phyloP scores from a whole-genome alignment of 2,888 invertebrate genomes.

The Spatulosminthurus flaviceps region DNA sequence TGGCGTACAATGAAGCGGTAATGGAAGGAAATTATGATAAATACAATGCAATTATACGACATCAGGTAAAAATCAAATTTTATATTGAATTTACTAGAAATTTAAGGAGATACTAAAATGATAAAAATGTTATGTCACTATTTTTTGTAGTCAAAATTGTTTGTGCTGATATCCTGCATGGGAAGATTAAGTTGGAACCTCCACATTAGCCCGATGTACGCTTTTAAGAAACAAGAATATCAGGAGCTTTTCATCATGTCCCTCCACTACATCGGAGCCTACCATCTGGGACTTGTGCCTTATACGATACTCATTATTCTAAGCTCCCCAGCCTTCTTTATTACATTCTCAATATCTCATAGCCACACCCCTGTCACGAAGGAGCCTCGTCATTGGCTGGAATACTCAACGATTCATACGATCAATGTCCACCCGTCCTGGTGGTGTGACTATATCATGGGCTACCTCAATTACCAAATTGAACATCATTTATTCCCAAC shows the following conservation, averaged over 20 bases:
- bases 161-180: too few species aligned
- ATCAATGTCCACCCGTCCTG: slow-evolving; percentile 40
- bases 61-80: neutral
- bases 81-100: too few species aligned
- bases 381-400: slow-evolving; percentile 47
- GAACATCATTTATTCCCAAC: slow-evolving; percentile 49
- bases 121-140: too few species aligned
- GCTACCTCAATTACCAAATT: slow-evolving; percentile 49
- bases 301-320: too few species aligned
- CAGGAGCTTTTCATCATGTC: too few species aligned
- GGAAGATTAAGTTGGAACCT: too few species aligned
- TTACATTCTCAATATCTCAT: slow-evolving; percentile 34
- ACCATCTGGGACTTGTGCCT: slow-evolving; percentile 36
- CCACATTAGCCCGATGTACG: too few species aligned
- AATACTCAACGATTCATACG: slow-evolving; percentile 45
- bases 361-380: slow-evolving; percentile 39
- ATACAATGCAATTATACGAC: slow-evolving; percentile 53
- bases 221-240: too few species aligned
- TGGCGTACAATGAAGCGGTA: slow-evolving; percentile 49
- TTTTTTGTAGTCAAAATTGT: too few species aligned
- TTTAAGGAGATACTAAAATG: too few species aligned
- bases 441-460: slow-evolving; percentile 46
- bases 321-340: slow-evolving; percentile 20
- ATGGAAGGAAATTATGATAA: slow-evolving; percentile 33
- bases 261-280: slow-evolving; percentile 49